Evolutionary conservation across 2,888 invertebrate genomes (phyloP).

Genomic region (Phengaris alcon): DNA sequence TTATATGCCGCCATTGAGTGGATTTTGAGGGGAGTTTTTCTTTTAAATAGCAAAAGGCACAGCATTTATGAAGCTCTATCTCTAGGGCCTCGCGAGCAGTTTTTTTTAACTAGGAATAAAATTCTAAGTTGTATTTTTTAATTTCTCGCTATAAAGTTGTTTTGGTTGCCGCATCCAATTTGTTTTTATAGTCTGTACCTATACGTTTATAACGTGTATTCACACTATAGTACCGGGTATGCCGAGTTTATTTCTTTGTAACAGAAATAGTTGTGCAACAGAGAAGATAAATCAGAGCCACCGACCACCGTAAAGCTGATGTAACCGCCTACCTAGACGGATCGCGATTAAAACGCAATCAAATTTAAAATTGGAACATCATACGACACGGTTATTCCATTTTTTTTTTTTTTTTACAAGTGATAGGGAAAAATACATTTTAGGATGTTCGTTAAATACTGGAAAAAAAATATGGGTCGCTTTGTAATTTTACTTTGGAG

Average conservation of each 20-base stretch:
- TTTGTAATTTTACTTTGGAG: too few species aligned
- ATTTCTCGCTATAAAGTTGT: not conserved
- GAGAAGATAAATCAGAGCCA: slow-evolving; percentile 7
- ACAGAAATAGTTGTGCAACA: slow-evolving; percentile 15
- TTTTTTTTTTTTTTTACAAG: not conserved
- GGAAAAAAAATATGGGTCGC: not conserved
- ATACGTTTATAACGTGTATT: not conserved
- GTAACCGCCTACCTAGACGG: slow-evolving; percentile 20
- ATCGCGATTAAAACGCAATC: slow-evolving; percentile 15
- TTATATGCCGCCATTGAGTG: slow-evolving; percentile 10
- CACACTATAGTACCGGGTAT: not conserved
- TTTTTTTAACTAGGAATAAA: not conserved
- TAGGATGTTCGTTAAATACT: not conserved
- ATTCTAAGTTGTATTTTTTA: too few species aligned
- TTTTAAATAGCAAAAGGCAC: slow-evolving; percentile 6
- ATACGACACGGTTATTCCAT: slow-evolving; percentile 7
- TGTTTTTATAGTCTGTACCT: too few species aligned
- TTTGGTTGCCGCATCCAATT: not conserved
- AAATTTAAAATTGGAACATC: slow-evolving; percentile 17
- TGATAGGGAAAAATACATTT: not conserved
- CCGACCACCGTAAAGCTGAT: not conserved
- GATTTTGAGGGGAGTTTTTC: slow-evolving; percentile 13
- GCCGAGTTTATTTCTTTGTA: not conserved
- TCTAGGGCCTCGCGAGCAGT: not conserved
- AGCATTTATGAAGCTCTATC: not conserved